Percentiles rank a stretch among this genome's conserved stretches.
Evolutionary conservation across 1,140 invertebrate genomes (phyloP).

Genomic region (Meloidogyne chitwoodi): DNA sequence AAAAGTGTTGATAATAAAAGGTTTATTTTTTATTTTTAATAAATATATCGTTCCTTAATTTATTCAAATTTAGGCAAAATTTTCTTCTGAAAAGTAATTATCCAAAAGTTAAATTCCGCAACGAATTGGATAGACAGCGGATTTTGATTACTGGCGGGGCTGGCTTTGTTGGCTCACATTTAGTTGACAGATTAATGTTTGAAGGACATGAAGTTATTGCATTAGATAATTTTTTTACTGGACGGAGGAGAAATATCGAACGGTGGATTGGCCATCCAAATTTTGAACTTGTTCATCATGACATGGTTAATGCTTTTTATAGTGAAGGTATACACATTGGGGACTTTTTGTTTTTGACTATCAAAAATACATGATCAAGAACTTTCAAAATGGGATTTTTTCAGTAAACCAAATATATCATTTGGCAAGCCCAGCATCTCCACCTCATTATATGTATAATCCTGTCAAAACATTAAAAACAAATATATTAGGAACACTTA

Average conservation of each 20-base stretch:
- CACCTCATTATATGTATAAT: slow-evolving; percentile 99
- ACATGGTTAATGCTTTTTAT: slow-evolving; percentile 94
- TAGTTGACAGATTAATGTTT: slow-evolving; percentile 89
- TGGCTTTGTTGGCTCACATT: slow-evolving; percentile 96
- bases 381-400: slow-evolving; percentile 27
- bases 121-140: slow-evolving; percentile 50
- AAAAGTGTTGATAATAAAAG: background rate
- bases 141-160: slow-evolving; percentile 86
- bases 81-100: background rate
- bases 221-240: slow-evolving; percentile 96
- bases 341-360: no score
- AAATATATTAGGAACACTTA: slow-evolving; percentile 97
- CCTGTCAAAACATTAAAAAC: slow-evolving; percentile 99
- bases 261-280: slow-evolving; percentile 98
- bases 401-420: slow-evolving; percentile 97
- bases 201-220: slow-evolving; percentile 96
- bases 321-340: slow-evolving; percentile 70
- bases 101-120: slow-evolving; percentile 48
- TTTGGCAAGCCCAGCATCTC: slow-evolving; percentile 93
- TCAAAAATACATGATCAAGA: no score
- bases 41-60: no score
- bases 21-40: background rate
- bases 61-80: background rate
- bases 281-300: slow-evolving; percentile 97
- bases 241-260: slow-evolving; percentile 79